Conservation (phyloP, 2,888 invertebrate species). For the Epirrita christyi region DNA sequence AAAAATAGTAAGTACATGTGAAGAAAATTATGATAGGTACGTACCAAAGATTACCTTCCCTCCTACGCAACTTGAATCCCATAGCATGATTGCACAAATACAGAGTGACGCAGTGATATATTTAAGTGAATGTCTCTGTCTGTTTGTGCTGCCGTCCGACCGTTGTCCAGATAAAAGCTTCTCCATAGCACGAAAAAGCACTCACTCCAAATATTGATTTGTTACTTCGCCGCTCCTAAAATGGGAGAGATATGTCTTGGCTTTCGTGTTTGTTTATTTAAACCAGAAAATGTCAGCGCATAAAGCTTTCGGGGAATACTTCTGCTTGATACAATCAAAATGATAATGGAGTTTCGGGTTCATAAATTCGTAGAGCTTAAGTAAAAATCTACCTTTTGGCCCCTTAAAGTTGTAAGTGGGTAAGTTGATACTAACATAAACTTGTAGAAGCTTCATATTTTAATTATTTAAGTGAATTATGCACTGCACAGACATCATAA, state of each 20-base stretch:
- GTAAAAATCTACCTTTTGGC: no score
- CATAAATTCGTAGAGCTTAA: no score
- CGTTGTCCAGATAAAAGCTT: conserved; percentile 85
- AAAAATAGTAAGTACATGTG: no score
- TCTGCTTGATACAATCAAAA: not conserved
- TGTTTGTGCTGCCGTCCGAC: conserved; percentile 78
- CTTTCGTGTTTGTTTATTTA: conserved; percentile 63
- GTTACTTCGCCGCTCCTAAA: conserved; percentile 80
- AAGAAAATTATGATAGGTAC: no score
- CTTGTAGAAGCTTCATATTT: no score
- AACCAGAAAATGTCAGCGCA: conserved; percentile 51
- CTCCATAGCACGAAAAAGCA: conserved; percentile 84
- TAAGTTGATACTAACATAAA: no score
- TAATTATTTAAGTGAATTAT: no score
- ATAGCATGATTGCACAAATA: conserved; percentile 24
- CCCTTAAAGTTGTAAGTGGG: no score
- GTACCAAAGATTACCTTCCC: not conserved
- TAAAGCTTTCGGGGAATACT: conserved; percentile 28
- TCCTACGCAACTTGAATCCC: conserved; percentile 2
- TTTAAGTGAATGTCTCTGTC: conserved; percentile 79
- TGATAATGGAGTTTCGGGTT: no score
- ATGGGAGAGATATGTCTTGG: conserved; percentile 71
- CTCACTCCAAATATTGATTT: conserved; percentile 85
- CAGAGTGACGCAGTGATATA: conserved; percentile 54
- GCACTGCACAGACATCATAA: no score